phyloP scores from a whole-genome alignment of 2,797 vertebrate species.

The Bucorvus abyssinicus region DNA sequence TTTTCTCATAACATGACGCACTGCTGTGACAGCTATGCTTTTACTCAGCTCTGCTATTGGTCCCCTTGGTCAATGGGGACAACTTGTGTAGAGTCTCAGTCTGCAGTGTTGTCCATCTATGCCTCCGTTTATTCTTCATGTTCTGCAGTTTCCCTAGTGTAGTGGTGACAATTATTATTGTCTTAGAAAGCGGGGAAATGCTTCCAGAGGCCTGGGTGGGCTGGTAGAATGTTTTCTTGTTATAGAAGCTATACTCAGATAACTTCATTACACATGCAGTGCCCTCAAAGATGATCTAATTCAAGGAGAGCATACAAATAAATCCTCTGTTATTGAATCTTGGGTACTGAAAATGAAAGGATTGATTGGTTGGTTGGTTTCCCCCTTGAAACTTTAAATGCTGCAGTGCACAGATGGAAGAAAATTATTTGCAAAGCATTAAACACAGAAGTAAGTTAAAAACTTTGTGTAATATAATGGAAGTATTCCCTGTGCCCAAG shows the following conservation, averaged over 20 bases:
- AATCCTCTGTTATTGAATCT: not conserved
- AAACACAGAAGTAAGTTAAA: not conserved
- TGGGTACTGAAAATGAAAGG: not conserved
- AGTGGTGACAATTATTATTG: not conserved
- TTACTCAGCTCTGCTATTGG: not conserved
- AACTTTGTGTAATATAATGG: not conserved
- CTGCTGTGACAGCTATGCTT: not conserved
- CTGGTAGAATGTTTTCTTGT: not conserved
- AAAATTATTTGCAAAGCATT: not conserved
- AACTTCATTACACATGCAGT: not conserved
- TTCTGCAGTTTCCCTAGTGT: not conserved
- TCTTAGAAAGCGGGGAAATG: not conserved
- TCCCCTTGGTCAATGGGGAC: not conserved
- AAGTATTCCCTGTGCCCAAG: not conserved
- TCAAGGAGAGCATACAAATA: not conserved
- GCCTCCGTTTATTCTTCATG: rapidly evolving
- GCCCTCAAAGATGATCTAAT: not conserved
- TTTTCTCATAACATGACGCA: not conserved
- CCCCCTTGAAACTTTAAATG: not conserved
- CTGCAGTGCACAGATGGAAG: not conserved
- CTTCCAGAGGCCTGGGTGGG: not conserved
- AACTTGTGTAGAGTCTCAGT: not conserved
- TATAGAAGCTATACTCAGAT: not conserved
- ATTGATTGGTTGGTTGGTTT: not conserved
- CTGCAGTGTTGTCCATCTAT: not conserved